Evolutionary conservation across 2,113 vertebrate genomes (phyloP).

Genomic region (Notechis scutatus): DNA sequence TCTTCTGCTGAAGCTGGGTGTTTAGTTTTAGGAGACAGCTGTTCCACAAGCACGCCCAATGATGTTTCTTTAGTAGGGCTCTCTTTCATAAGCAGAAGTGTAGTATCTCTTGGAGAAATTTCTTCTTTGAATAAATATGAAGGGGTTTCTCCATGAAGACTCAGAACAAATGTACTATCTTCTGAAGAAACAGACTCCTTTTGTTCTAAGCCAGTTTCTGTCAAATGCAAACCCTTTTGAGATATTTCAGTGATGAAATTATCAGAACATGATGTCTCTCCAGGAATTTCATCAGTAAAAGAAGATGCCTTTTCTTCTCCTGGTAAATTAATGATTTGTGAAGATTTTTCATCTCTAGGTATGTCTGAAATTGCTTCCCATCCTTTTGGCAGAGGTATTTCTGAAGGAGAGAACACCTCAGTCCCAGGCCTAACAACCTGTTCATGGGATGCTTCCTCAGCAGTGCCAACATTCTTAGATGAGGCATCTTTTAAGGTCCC

Average conservation of each 20-base stretch:
- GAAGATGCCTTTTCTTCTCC: slow-evolving; percentile 64
- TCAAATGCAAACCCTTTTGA: slow-evolving; percentile 58
- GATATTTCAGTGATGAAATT: slow-evolving; percentile 61
- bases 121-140: neutral
- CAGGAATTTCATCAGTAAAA: slow-evolving; percentile 64
- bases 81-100: slow-evolving; percentile 23
- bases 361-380: slow-evolving; percentile 32
- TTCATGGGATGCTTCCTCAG: slow-evolving; percentile 30
- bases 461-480: slow-evolving; percentile 11
- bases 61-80: neutral
- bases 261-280: slow-evolving; percentile 63
- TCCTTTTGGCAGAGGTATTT: slow-evolving; percentile 32
- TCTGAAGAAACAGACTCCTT: slow-evolving; percentile 47
- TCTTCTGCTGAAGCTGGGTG: slow-evolving; percentile 33
- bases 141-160: slow-evolving; percentile 28
- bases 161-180: slow-evolving; percentile 25
- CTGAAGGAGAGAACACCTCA: slow-evolving; percentile 39
- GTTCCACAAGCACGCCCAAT: neutral
- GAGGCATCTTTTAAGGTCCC: slow-evolving; percentile 54
- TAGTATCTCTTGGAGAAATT: neutral
- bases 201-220: slow-evolving; percentile 53
- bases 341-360: slow-evolving; percentile 45
- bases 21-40: slow-evolving; percentile 38
- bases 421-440: slow-evolving; percentile 27
- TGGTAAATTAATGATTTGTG: slow-evolving; percentile 53